Conservation (phyloP, 2,113 vertebrate genomes). For the Xenotilapia longispinis region DNA sequence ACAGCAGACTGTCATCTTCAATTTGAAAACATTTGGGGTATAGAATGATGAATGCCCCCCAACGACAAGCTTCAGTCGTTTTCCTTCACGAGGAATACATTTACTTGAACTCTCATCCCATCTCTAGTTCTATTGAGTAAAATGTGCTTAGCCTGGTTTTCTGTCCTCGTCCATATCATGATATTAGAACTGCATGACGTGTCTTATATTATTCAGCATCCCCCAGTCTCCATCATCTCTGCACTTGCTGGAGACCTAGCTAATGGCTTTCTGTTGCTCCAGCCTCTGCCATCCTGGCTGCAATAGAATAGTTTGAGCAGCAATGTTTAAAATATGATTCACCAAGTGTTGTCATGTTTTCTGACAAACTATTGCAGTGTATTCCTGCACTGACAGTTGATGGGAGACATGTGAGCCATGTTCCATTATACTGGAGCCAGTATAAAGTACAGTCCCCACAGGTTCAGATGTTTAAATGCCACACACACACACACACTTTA, state of each 20-base stretch:
- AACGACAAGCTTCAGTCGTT: background rate
- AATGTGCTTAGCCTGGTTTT: background rate
- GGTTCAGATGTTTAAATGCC: background rate
- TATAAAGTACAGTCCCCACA: background rate
- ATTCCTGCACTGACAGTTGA: background rate
- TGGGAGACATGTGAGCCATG: background rate
- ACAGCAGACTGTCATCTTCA: conserved; percentile 26
- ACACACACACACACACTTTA: background rate
- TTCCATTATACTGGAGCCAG: background rate
- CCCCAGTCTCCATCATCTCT: background rate
- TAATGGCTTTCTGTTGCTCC: background rate
- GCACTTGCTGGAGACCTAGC: background rate
- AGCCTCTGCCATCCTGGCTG: background rate
- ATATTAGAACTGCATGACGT: background rate
- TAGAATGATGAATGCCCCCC: background rate
- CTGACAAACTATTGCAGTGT: background rate
- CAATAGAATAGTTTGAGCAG: background rate
- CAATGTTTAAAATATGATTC: background rate
- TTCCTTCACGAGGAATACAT: background rate
- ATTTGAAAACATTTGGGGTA: conserved; percentile 1
- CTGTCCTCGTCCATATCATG: background rate
- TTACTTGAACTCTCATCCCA: background rate
- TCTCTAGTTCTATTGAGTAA: background rate
- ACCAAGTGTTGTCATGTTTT: background rate
- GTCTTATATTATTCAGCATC: background rate